Percentiles rank a stretch among this genome's conserved stretches.
phyloP scores from a whole-genome alignment of 1,140 invertebrate species.

The Saccostrea echinata region DNA sequence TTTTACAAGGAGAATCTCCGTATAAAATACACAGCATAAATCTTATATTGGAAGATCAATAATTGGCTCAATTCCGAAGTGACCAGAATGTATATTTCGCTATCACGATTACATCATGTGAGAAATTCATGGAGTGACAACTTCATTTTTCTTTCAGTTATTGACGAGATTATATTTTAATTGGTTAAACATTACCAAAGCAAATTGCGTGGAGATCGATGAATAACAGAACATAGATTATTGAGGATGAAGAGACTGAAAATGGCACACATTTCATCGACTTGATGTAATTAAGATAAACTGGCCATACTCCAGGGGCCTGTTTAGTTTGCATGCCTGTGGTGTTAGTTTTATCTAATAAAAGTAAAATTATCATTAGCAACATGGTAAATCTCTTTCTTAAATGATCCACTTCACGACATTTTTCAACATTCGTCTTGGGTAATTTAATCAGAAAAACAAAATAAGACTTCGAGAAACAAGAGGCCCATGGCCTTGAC shows the following conservation, averaged over 20 bases:
- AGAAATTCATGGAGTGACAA: neutral
- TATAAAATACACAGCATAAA: slow-evolving; percentile 34
- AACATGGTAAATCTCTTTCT: neutral
- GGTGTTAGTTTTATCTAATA: slow-evolving; percentile 1
- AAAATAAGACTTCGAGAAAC: no score
- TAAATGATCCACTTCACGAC: no score
- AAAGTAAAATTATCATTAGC: neutral
- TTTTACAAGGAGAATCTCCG: slow-evolving; percentile 26
- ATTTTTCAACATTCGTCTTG: no score
- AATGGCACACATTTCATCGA: slow-evolving; percentile 18
- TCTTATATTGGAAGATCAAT: slow-evolving; percentile 35
- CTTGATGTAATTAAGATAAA: slow-evolving; percentile 28
- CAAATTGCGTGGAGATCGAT: slow-evolving; percentile 1
- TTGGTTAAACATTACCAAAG: slow-evolving; percentile 20
- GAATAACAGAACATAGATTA: slow-evolving; percentile 1
- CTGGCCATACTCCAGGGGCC: neutral
- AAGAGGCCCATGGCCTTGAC: no score
- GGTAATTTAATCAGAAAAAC: no score
- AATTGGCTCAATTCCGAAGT: neutral
- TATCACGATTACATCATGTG: neutral
- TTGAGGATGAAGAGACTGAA: neutral
- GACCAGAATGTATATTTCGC: slow-evolving; percentile 26
- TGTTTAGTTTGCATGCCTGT: neutral
- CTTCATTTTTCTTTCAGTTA: slow-evolving; percentile 35
- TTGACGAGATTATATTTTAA: slow-evolving; percentile 32